Percentiles rank a stretch among this genome's conserved stretches.
phyloP scores from a whole-genome alignment of 2,888 invertebrate genomes.

The Drosophila melanocephala region DNA sequence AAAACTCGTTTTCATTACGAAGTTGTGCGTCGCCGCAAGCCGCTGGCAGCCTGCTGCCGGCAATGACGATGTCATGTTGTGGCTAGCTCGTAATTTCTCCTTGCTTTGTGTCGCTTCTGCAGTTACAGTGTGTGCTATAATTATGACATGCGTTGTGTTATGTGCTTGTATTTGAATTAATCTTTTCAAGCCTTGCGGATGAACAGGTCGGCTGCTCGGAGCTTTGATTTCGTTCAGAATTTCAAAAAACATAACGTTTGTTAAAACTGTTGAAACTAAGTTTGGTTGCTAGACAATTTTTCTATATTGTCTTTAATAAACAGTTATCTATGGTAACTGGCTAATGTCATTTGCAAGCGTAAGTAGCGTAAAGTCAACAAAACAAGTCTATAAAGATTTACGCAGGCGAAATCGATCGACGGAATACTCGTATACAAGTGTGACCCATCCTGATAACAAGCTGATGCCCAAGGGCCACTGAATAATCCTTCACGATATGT shows the following conservation, averaged over 20 bases:
- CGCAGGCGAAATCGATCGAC: neutral
- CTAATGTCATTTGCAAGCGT: neutral
- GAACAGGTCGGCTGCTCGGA: neutral
- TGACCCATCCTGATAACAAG: neutral
- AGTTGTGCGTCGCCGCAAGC: conserved; percentile 17
- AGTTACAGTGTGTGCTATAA: conserved; percentile 3
- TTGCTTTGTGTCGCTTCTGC: conserved; percentile 25
- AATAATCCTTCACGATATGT: neutral
- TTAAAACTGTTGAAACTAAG: neutral
- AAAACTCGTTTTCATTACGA: conserved; percentile 69
- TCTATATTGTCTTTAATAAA: neutral
- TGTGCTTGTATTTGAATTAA: neutral
- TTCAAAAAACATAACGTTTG: neutral
- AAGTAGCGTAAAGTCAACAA: neutral
- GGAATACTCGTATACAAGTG: neutral
- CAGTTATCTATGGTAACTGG: neutral
- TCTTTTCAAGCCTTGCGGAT: neutral
- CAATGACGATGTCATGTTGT: conserved; percentile 35
- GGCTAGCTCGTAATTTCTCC: conserved; percentile 23
- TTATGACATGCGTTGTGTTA: neutral
- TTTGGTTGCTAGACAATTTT: neutral
- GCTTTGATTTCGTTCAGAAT: neutral
- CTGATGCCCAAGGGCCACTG: neutral
- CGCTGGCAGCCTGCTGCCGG: neutral
- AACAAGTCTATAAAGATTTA: neutral